phyloP scores from a whole-genome alignment of 1,140 invertebrate species.

The Oryzaephilus surinamensis region DNA sequence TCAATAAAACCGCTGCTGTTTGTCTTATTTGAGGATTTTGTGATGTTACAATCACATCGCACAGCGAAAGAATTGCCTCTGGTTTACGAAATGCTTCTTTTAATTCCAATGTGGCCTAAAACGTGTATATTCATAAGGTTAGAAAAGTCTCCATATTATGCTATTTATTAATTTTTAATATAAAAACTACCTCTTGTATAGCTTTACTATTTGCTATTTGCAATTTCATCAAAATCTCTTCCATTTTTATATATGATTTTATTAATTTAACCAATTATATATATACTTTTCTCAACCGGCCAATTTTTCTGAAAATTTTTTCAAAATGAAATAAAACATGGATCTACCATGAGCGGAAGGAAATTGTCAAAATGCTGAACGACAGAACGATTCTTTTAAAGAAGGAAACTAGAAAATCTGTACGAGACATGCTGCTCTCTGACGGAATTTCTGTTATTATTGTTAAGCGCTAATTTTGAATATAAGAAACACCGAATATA shows the following conservation, averaged over 20 bases:
- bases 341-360: background rate
- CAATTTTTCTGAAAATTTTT: background rate
- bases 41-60: conserved; percentile 44
- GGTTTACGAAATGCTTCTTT: conserved; percentile 52
- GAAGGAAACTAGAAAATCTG: background rate
- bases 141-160: too few relatives aligned
- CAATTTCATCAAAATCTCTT: conserved; percentile 42
- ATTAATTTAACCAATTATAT: too few relatives aligned
- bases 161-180: conserved; percentile 5
- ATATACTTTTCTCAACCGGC: background rate
- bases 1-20: conserved; percentile 53
- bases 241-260: conserved; percentile 36
- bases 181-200: conserved; percentile 46
- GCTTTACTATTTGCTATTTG: conserved; percentile 41
- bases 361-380: too few relatives aligned
- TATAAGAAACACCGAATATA: too few relatives aligned
- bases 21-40: conserved; percentile 52
- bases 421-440: too few relatives aligned
- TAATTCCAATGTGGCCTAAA: conserved; percentile 54
- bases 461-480: too few relatives aligned
- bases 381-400: too few relatives aligned
- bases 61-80: conserved; percentile 45
- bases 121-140: too few relatives aligned
- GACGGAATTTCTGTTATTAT: too few relatives aligned
- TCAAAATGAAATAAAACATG: background rate